Conservation (phyloP, 1,140 invertebrate species). For the Oppia nitens region DNA sequence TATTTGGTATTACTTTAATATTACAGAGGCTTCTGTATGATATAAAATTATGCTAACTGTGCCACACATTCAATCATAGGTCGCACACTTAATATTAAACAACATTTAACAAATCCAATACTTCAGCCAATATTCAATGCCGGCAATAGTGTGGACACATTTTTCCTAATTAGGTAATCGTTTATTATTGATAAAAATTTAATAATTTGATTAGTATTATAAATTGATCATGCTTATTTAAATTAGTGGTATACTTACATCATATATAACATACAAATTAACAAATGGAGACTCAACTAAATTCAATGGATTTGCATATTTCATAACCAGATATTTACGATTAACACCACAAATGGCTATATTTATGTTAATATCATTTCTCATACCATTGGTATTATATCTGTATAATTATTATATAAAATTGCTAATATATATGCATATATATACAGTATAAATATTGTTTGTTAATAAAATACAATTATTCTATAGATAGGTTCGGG, state of each 20-base stretch:
- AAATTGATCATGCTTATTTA: background rate
- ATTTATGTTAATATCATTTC: slow-evolving; percentile 15
- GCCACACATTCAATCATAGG: too few relatives aligned
- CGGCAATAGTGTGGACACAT: slow-evolving; percentile 18
- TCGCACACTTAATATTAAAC: background rate
- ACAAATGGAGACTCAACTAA: slow-evolving; percentile 14
- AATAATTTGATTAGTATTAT: too few relatives aligned
- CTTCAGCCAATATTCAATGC: slow-evolving; percentile 8
- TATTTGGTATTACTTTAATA: background rate
- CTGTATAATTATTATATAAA: too few relatives aligned
- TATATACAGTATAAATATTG: too few relatives aligned
- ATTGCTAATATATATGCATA: too few relatives aligned
- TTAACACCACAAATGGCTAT: slow-evolving; percentile 19
- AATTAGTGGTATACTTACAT: slow-evolving; percentile 17
- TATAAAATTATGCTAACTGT: too few relatives aligned
- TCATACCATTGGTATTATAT: slow-evolving; percentile 17
- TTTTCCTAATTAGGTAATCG: slow-evolving; percentile 19
- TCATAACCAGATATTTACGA: slow-evolving; percentile 17
- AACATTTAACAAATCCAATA: background rate
- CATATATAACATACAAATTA: slow-evolving; percentile 14
- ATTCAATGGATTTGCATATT: slow-evolving; percentile 13
- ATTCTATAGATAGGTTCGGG: slow-evolving; percentile 17
- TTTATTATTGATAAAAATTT: background rate
- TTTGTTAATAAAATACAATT: too few relatives aligned
- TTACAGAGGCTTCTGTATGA: too few relatives aligned